Evolutionary conservation across 1,140 invertebrate species (phyloP), one percentile per base, ranked within the genome.

Genomic region (Aphaenogaster ashmeadi): DNA sequence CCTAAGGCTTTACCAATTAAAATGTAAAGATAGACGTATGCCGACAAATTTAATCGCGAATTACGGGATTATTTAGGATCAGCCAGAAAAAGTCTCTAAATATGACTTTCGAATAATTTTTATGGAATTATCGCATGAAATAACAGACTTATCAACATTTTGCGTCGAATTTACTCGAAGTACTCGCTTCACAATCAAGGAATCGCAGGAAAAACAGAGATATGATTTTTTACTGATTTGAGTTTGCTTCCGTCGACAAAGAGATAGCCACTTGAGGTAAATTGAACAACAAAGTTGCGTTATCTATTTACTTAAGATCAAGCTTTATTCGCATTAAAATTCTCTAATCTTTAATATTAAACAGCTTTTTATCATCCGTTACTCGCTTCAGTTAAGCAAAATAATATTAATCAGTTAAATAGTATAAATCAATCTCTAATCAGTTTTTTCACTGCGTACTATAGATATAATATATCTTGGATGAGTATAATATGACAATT

Each of bases 241-340:
- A 41, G 72, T 75, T 15, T 74, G 18, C 50, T 52, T 77, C 6
- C 8, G 21, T 44, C 21, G 54, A 47, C 41, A 78, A 64, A 47
- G 5, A 41, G 5, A 9, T 8, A 44, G 44, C 33, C 6, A 11
- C 21, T 5, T 78, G 9, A 64, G 8, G 6, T 4, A 38, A 15
- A 47, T 44, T 62, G 41, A 78, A 18, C 27, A 74, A 74, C 47
- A 52, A 78, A 64, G n/a, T 44, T 74, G 3, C 13, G 38, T 77
- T 78, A 64, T 78, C 56, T 47, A 78, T 62, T 58, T 62, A 62
- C 9, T 62, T 38, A 27, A 27, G 27, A 41, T 62, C 56, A 78
- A 27, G 18, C 6, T 47, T 78, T 60, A 27, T 62, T 78, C 9
- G 6, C 36, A 58, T 77, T 58, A 11, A 1, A 75, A n/a, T 75